Evolutionary conservation across 2,113 vertebrate species (phyloP).

Genomic region (Gnathonemus longibarbis): DNA sequence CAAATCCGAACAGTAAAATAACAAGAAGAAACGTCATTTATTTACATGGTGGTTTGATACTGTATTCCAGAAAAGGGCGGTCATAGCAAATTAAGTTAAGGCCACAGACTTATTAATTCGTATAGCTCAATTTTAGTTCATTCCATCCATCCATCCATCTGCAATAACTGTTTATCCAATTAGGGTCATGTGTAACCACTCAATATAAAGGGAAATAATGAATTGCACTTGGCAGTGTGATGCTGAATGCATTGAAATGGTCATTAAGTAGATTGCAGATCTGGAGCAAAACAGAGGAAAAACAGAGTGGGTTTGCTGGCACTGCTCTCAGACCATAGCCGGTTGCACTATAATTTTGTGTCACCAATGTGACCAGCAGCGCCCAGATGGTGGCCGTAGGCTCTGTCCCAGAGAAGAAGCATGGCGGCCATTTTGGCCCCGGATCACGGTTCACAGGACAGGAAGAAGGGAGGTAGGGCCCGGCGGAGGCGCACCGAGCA

Average conservation of each 20-base stretch:
- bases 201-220: background rate
- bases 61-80: background rate
- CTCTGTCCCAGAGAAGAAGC: background rate
- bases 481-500: constrained; percentile 31
- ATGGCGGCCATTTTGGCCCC: background rate
- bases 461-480: constrained; percentile 18
- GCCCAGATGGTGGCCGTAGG: no score
- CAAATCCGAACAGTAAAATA: background rate
- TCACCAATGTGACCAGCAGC: background rate
- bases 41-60: background rate
- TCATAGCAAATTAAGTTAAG: background rate
- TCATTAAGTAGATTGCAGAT: background rate
- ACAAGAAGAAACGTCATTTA: background rate
- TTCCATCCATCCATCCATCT: background rate
- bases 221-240: background rate
- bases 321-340: no score
- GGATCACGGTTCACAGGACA: background rate
- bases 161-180: background rate
- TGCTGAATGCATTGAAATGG: background rate
- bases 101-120: background rate
- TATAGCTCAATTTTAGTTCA: background rate
- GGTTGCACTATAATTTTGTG: background rate
- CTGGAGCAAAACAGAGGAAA: background rate
- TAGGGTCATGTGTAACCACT: background rate
- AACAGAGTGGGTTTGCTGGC: background rate